These are phyloP conservation scores for Hypotaenidia okinawae DNA, from an alignment of 2,797 vertebrate genomes.

Conservation along the genomic window DNA sequence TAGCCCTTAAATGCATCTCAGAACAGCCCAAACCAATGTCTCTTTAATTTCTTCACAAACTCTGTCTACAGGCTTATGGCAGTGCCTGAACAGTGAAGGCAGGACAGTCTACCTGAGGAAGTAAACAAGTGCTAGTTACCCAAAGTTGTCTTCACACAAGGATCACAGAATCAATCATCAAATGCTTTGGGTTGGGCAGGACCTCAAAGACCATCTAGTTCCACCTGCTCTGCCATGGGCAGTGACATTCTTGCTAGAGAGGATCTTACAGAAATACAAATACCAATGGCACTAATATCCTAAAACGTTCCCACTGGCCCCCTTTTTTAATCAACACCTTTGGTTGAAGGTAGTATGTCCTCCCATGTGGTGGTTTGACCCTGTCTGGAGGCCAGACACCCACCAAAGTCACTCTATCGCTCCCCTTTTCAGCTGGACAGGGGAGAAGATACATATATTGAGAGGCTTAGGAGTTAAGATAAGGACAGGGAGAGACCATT, in stretches of 20 bases:
- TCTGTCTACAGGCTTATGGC: not conserved
- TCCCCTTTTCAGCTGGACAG: no score
- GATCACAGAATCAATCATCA: not conserved
- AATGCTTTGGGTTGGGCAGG: no score
- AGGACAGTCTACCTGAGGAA: not conserved
- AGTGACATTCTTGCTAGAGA: not conserved
- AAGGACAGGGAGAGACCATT: no score
- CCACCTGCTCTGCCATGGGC: no score
- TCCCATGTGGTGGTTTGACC: no score
- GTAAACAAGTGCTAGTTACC: not conserved
- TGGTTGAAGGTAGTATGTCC: not conserved
- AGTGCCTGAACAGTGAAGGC: not conserved
- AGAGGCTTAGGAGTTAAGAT: no score
- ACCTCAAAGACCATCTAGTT: no score
- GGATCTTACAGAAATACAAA: not conserved
- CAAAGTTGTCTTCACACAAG: not conserved
- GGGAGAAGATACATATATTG: no score
- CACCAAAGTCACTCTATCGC: no score
- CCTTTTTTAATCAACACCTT: not conserved
- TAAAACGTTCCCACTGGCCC: not conserved
- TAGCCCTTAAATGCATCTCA: not conserved
- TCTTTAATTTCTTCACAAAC: not conserved
- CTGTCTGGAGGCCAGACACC: no score
- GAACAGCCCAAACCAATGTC: fast-evolving
- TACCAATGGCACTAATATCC: not conserved